Conservation (phyloP, 2,888 invertebrate genomes). For the Parapristionchus giblindavisi region DNA sequence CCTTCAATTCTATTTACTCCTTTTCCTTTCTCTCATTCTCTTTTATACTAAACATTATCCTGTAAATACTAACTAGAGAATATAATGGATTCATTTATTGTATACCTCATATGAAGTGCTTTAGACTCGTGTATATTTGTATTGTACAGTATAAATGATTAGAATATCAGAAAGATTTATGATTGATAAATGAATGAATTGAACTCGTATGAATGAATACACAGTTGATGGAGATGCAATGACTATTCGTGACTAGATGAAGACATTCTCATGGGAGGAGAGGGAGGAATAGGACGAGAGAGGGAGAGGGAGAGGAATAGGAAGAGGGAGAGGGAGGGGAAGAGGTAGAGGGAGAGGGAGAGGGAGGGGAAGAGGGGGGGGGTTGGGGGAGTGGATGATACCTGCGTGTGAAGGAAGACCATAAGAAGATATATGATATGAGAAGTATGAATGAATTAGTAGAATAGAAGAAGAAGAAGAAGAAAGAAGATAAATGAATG, state of each 20-base stretch:
- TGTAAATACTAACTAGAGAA: background rate
- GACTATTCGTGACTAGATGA: background rate
- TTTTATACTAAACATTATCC: too few species aligned
- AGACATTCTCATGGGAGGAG: background rate
- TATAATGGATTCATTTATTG: background rate
- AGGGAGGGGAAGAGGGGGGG: conserved; percentile 4
- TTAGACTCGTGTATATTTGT: too few species aligned
- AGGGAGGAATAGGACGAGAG: background rate
- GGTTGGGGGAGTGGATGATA: too few species aligned
- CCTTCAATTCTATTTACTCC: too few species aligned
- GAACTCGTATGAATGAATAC: background rate
- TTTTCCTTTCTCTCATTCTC: too few species aligned
- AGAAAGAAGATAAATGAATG: background rate
- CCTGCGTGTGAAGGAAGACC: too few species aligned
- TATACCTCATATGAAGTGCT: background rate
- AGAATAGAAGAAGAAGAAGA: background rate
- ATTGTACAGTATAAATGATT: too few species aligned
- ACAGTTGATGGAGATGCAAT: background rate
- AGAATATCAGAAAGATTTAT: too few species aligned
- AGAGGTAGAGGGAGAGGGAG: background rate
- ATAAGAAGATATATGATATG: too few species aligned
- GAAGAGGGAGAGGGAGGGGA: conserved; percentile 3
- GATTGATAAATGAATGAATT: too few species aligned
- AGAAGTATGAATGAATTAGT: conserved; percentile 20
- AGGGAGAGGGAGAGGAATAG: background rate